Evolutionary conservation across 1,140 invertebrate genomes (phyloP).

Genomic region (Pachypsylla venusta): DNA sequence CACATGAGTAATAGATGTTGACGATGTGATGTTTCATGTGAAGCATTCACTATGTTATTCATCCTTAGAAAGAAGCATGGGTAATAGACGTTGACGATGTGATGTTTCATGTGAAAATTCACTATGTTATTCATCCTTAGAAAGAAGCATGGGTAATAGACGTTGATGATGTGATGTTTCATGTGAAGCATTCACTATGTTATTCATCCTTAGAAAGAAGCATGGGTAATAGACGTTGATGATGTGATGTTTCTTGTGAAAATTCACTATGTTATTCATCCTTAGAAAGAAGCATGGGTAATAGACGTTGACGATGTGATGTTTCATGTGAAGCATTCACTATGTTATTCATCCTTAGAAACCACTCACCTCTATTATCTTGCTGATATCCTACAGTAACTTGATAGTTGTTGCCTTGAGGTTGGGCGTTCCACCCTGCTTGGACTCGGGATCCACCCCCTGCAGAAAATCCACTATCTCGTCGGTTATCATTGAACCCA

Average conservation of each 20-base stretch:
- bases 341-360: neutral
- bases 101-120: too few species aligned
- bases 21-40: too few species aligned
- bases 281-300: neutral
- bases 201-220: neutral
- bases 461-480: constrained; percentile 14
- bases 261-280: neutral
- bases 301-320: neutral
- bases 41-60: too few species aligned
- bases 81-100: too few species aligned
- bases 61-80: too few species aligned
- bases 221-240: neutral
- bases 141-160: neutral
- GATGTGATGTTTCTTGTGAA: neutral
- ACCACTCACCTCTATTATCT: neutral
- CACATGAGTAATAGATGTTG: too few species aligned
- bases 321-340: too few species aligned
- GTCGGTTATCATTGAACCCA: neutral
- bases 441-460: constrained; percentile 16
- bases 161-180: too few species aligned
- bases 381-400: neutral
- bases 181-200: neutral
- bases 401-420: constrained; percentile 8
- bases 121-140: too few species aligned
- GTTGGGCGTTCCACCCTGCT: constrained; percentile 22